Base-by-base conservation (phyloP, 2,888 invertebrate species). In the Peribatodes rhomboidaria region DNA sequence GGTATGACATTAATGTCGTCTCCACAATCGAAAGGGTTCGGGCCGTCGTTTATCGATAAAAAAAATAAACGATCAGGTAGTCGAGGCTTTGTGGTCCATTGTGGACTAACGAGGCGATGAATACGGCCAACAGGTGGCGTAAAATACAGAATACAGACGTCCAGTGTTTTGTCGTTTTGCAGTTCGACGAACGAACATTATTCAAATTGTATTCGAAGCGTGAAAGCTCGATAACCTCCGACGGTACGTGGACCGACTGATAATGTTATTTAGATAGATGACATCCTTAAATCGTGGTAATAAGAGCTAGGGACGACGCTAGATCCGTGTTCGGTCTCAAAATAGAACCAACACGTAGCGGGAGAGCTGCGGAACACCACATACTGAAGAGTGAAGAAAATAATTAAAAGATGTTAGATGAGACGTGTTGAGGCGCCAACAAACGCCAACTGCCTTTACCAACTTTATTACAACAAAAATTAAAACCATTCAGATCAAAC, bases 161-260 rank as follows among this genome's bases (percentile, higher is more conserved):
- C 76, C 68, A 73, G 77, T 76, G 58, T 77, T 82, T 80, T 73
- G 74, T 79, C 75, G 79, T 86, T 87, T 87, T 86, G 90, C 90
- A 83, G 89, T 92, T 90, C 89, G 88, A 82, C 83, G 90, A 85
- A 89, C 89, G 87, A 81, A 75, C 82, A 87, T 87, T 91, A 90
- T 90, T 90, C 87, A 88, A 92, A 92, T 92, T 84, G 81, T 87
- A 89, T 90, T 90, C 89, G 83, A 85, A 80, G 87, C 88, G 89
- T 88, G 90, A 92, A 92, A 92, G 90, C 83, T 84, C 86, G 87
- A 88, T 90, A 90, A 89, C 88, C 88, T 85, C 86, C 79, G 75
- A 71, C 76, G 70, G 73, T 77, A 90, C 91, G 90, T 89, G 92
- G 66, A 77, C 78, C 47, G 91, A 84, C 79, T 86, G 86, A 89